Evolutionary conservation across 2,888 invertebrate species (phyloP).

Genomic region (Terebella lapidaria): DNA sequence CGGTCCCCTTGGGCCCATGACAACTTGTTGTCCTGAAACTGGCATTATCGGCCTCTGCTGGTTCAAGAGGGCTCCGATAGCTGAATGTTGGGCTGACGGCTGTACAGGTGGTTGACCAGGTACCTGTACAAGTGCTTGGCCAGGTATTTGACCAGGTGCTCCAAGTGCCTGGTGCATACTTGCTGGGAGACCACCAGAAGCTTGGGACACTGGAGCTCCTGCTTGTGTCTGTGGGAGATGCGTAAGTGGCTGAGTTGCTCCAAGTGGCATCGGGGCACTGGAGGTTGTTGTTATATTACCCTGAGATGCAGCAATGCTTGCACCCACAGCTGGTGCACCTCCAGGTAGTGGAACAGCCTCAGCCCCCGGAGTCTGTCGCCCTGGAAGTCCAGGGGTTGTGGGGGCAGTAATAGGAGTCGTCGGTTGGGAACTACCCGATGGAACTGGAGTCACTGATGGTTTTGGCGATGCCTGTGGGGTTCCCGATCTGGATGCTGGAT

Average conservation of each 20-base stretch:
- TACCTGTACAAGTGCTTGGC: no score
- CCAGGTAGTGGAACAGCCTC: not conserved
- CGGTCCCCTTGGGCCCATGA: not conserved
- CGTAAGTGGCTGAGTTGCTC: not conserved
- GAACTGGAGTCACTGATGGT: not conserved
- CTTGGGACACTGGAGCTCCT: not conserved
- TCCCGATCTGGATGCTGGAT: slow-evolving; percentile 15
- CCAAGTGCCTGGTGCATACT: no score
- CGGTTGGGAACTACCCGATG: not conserved
- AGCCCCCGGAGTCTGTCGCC: not conserved
- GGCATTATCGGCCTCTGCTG: not conserved
- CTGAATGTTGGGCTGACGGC: no score
- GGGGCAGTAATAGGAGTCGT: not conserved
- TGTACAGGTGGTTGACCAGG: no score
- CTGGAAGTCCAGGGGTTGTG: not conserved
- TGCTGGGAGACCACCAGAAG: not conserved
- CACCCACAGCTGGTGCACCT: not conserved
- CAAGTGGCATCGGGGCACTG: not conserved
- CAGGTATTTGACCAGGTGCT: not conserved
- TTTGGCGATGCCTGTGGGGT: slow-evolving; percentile 21
- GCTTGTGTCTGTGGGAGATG: not conserved
- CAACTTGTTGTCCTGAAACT: not conserved
- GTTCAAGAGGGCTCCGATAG: not conserved
- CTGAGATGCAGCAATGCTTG: not conserved
- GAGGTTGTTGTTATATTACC: not conserved